Evolutionary conservation across 2,888 invertebrate genomes (phyloP), one percentile per base, ranked within the genome.

Genomic region (Aphodius granarius): DNA sequence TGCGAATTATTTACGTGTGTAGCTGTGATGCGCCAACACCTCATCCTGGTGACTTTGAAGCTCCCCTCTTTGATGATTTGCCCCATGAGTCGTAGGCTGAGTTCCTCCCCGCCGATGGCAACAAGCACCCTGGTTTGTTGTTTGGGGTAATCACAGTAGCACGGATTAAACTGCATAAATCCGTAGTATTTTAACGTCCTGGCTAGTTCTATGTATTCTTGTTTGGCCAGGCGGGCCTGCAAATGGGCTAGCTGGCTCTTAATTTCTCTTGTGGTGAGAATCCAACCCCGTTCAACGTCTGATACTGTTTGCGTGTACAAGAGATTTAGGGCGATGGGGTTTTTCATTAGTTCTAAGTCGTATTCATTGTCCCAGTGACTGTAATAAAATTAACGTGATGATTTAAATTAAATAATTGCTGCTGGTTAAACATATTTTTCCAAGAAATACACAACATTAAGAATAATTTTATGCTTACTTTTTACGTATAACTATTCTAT

Each of bases 11-110:
- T 90, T 86, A 94, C 94, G 85, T 94, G 94, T 81, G 94, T 89
- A 0, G 96, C 95, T 18, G 97, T 97, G 71, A 99, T 97, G 81
- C 98, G 91, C 99, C 99, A 99, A 83, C 98, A 98, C 76, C 97
- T 91, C 94, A 99, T 98, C 81, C 98, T 90, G 0, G 98, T 98
- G 63, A 98, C 97, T 87, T 96, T 95, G 86, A 97, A 98, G 82
- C 92, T 91, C 71, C 94, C 94, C 86, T 98, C 98, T 80, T 92
- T 91, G n/a, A 91, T 88, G 75, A 92, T 91, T 23, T 90, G 89
- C 17, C 88, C 86, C 19, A 91, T 91, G 74, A 90, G 86, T 77
- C 92, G 90, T 82, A 98, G 90, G 81, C 93, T 94, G 23, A 98
- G 89, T 86, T 97, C 97, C 84, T 94, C 93, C 84, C 94, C 94